Evolutionary conservation across 2,797 vertebrate genomes (phyloP).

Genomic region (Galago senegalensis): DNA sequence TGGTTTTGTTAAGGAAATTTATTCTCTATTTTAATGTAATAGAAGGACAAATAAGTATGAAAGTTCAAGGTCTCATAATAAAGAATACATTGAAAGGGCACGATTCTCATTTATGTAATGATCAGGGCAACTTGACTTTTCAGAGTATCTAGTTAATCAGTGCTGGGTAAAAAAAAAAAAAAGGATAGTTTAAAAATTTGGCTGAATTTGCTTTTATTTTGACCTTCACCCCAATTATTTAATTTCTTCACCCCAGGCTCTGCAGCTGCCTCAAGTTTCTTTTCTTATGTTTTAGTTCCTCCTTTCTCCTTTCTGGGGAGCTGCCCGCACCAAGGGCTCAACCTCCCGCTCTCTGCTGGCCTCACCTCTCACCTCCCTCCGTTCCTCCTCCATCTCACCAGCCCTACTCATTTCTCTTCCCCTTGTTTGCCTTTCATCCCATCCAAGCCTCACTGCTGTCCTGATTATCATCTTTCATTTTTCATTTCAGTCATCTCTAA

Average conservation of each 20-base stretch:
- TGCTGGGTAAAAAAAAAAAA: background rate
- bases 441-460: background rate
- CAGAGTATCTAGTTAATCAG: background rate
- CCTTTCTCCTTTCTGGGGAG: background rate
- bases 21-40: constrained; percentile 49
- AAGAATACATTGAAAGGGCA: background rate
- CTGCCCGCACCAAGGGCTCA: too few species aligned
- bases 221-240: background rate
- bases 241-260: background rate
- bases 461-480: background rate
- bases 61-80: background rate
- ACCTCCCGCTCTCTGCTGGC: fast-evolving
- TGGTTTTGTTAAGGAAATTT: constrained; percentile 37
- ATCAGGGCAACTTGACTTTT: constrained; percentile 34
- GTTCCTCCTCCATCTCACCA: background rate
- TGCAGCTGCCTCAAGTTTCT: background rate
- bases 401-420: background rate
- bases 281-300: background rate
- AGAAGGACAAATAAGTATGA: constrained; percentile 48
- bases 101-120: background rate
- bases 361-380: background rate
- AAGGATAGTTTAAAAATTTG: constrained; percentile 8
- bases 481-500: constrained; percentile 22
- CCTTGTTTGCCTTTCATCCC: background rate
- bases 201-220: constrained; percentile 9